Evolutionary conservation across 2,113 vertebrate species (phyloP), one percentile per base, ranked within the genome.

Genomic region (Pogona vitticeps): DNA sequence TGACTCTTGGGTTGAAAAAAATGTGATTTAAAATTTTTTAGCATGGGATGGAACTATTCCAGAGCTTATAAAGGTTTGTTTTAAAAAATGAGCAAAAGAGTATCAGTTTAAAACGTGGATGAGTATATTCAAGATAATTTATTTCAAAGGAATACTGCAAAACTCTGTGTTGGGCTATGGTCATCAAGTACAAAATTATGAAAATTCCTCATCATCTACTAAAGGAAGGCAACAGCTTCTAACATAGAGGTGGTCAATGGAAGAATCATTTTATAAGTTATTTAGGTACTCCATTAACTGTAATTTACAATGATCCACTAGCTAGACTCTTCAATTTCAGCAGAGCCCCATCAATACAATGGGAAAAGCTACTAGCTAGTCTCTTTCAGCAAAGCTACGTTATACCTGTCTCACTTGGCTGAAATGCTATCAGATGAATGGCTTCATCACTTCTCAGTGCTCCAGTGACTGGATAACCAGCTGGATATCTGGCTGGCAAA

Each of bases 401-500:
- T 90, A 86, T 17, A 82, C 89, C 82, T 87, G 87, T 91, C 86
- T 83, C 28, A 38, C 84, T 85, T 76, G 79, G 85, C 80, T 91
- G 79, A 88, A 91, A 91, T 88, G 79, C 84, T 89, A 84, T 85
- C 31, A 38, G 58, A 76, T 76, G 42, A 33, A 88, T 87, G 84
- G 76, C 78, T 87, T 90, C 89, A 91, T 86, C 92, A 86, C 73
- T 88, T 80, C 84, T 61, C 81, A 88, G 5, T 52, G 90, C 3
- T 59, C 77, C 76, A 61, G 9, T 58, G 0, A 0, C 86, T 82
- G 83, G 88, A 65, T 26, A 67, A 76, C 58, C 80, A 83, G 87
- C 56, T 63, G 36, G 38, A 72, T 91, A 72, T 91, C 10, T 90
- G 79, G 91, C 91, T 80, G 68, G 36, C 86, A 92, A 90, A 86